phyloP scores from a whole-genome alignment of 2,888 invertebrate genomes.

The Caenorhabditis macrosperma region DNA sequence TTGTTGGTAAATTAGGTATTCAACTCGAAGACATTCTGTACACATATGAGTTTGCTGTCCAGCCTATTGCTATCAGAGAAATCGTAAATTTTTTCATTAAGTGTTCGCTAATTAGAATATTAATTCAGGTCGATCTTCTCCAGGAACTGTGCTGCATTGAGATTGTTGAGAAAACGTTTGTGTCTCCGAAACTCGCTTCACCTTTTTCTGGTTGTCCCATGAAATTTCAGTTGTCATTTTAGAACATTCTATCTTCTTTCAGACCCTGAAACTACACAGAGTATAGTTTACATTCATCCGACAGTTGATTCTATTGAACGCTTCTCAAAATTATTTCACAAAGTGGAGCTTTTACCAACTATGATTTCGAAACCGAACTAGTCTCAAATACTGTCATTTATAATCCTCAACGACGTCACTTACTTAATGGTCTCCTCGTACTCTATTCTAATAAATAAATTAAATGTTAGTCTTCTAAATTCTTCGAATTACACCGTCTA shows the following conservation, averaged over 20 bases:
- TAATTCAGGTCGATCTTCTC: conserved; percentile 60
- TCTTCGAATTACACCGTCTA: conserved; percentile 1
- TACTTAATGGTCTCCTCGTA: neutral
- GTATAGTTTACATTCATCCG: conserved; percentile 48
- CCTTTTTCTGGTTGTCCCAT: conserved; percentile 58
- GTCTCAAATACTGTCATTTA: neutral
- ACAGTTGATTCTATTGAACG: conserved; percentile 61
- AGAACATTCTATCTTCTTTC: neutral
- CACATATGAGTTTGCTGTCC: conserved; percentile 72
- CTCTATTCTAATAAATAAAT: neutral
- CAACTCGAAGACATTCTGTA: conserved; percentile 65
- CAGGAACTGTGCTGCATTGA: conserved; percentile 63
- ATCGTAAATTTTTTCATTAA: conserved; percentile 41
- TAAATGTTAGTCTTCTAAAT: no score
- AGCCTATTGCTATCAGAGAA: conserved; percentile 69
- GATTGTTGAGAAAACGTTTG: conserved; percentile 42
- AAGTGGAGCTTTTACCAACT: conserved; percentile 24
- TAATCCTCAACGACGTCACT: no score
- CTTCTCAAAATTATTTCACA: conserved; percentile 63
- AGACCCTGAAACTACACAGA: neutral
- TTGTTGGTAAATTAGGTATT: conserved; percentile 72
- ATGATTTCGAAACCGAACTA: conserved; percentile 35
- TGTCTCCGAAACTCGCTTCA: conserved; percentile 50
- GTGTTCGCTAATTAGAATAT: neutral
- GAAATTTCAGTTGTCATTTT: neutral